Evolutionary conservation across 2,797 vertebrate species (phyloP).

Genomic region (Thripadectes ignobilis): DNA sequence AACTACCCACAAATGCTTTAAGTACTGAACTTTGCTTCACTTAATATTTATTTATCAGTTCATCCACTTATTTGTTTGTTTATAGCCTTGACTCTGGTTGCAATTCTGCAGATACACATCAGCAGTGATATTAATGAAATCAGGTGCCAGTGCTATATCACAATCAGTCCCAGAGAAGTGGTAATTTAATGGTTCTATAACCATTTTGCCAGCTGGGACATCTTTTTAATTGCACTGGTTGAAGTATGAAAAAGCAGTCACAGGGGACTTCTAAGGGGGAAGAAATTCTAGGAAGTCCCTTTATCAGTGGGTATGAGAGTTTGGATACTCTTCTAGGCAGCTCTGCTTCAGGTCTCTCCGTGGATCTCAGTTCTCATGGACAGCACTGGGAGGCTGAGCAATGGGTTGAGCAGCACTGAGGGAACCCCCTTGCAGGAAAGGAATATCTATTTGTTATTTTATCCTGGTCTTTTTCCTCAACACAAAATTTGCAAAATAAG

Average conservation of each 20-base stretch:
- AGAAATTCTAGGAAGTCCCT: background rate
- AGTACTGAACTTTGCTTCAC: background rate
- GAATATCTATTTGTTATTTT: background rate
- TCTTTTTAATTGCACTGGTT: background rate
- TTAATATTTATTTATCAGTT: background rate
- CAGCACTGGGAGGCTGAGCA: background rate
- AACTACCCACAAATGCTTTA: background rate
- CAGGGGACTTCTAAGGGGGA: background rate
- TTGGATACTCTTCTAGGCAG: background rate
- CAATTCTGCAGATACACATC: background rate
- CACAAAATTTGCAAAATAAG: background rate
- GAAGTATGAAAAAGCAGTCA: background rate
- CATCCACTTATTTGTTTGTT: background rate
- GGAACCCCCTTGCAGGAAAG: fast-evolving
- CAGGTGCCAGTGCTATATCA: background rate
- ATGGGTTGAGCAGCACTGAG: fast-evolving
- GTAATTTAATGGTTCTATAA: background rate
- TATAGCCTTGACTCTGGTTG: background rate
- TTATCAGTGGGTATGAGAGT: background rate
- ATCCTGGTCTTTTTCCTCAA: background rate
- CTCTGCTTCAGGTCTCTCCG: background rate
- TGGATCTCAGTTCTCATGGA: background rate
- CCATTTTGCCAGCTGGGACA: background rate
- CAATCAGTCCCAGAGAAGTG: background rate
- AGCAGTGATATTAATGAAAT: background rate